Base-by-base conservation (phyloP, 2,797 vertebrate genomes). In the Phrynocephalus forsythii region DNA sequence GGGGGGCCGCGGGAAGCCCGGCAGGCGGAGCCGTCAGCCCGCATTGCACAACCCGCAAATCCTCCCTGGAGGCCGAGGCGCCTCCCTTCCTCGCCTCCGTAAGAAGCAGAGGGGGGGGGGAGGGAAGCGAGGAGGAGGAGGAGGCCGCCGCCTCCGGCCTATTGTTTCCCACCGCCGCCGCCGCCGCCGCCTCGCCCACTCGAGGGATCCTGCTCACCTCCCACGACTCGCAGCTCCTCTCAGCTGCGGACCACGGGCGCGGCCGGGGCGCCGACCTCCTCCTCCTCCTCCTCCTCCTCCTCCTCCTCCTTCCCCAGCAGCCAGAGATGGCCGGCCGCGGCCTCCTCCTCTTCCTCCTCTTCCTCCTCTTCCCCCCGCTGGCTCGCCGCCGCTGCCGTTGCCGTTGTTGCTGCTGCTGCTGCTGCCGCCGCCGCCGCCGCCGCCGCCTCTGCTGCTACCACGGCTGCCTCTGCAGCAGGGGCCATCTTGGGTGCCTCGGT, bases 401-500 rank as follows among this genome's bases (percentile, higher is more conserved):
- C n/a, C n/a, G n/a, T n/a, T n/a, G n/a, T n/a, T n/a, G n/a, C n/a
- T n/a, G n/a, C n/a, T n/a, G n/a, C n/a, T n/a, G n/a, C n/a, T n/a
- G n/a, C n/a, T n/a, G n/a, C 67, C 85, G 52, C 52, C 8, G 52
- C 79, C 88, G 86, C 79, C 79, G 50, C 67, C 85, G 52, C 52
- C 8, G 52, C 79, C 88, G 86, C 79, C 79, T 91, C 94, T 69
- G 87, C 92, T 90, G 91, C 80, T 77, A 92, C 94, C 72, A 86
- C 92, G 90, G 91, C 94, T 24, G 94, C 96, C 89, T 84, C 90
- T 88, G 94, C 96, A 93, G 93, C 96, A 92, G 96, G 95, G 95
- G 96, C 96, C 96, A 97, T 97, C 95, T 97, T 96, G 96, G 94
- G 94, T 87, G 69, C 83, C 30, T 60, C 87, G 67, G 11, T 20